Evolutionary conservation across 30 jellyfish, hydroid and myxozoan species (phyloP).

Genomic region (Aurelia sp.): DNA sequence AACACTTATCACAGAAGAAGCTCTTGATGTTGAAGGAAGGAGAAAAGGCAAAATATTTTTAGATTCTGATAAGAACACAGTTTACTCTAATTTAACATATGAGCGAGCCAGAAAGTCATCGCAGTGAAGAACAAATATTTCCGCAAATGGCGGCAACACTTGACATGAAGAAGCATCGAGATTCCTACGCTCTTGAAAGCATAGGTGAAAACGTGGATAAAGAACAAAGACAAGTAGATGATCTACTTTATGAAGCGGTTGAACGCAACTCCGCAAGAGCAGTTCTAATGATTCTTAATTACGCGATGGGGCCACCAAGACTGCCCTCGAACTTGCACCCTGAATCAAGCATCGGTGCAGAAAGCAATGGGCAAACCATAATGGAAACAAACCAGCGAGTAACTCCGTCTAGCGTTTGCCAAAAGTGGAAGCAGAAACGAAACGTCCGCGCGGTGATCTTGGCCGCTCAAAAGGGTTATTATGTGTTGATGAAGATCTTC

Average conservation of each 20-base stretch:
- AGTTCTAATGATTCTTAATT: slow-evolving; percentile 2
- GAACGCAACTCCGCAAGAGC: slow-evolving; percentile 10
- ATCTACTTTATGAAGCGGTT: slow-evolving; percentile 38
- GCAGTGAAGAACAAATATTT: too few relatives aligned
- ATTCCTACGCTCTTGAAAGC: neutral
- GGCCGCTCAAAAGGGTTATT: slow-evolving; percentile 76
- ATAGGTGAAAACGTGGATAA: neutral
- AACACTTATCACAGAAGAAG: too few relatives aligned
- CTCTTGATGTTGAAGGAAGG: too few relatives aligned
- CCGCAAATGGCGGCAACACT: too few relatives aligned
- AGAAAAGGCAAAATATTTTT: too few relatives aligned
- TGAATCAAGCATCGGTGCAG: neutral
- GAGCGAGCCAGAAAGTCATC: too few relatives aligned
- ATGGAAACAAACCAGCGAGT: neutral
- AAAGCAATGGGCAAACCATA: neutral
- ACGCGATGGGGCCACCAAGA: neutral
- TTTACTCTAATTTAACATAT: too few relatives aligned
- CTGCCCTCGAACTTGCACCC: neutral
- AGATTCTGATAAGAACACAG: too few relatives aligned
- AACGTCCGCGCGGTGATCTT: slow-evolving; percentile 58
- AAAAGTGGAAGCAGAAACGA: slow-evolving; percentile 32
- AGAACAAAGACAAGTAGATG: slow-evolving; percentile 9
- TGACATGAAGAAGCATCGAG: too few relatives aligned
- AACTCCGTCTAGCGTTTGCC: slow-evolving; percentile 17
- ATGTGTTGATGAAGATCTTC: slow-evolving; percentile 55